These are phyloP conservation scores for Eupithecia dodoneata DNA, from an alignment of 2,888 invertebrate genomes.

Conservation along the genomic window DNA sequence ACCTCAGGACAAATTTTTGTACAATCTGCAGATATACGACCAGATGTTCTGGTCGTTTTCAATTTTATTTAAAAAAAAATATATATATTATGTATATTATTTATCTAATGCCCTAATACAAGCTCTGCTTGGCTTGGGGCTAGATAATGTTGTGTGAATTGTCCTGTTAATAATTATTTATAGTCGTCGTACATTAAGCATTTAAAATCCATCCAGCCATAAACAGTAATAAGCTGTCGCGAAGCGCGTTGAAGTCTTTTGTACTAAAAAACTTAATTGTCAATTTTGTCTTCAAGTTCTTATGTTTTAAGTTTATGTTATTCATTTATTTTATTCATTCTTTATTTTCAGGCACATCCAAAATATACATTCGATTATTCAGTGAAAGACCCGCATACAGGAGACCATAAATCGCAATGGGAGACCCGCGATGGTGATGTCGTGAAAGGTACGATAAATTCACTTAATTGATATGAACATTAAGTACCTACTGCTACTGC, in stretches of 20 bases:
- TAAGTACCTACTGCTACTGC: neutral
- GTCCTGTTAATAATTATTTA: neutral
- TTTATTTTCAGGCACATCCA: constrained; percentile 79
- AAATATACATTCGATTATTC: constrained; percentile 85
- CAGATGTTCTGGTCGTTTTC: too few species aligned
- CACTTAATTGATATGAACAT: neutral
- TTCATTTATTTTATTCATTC: constrained; percentile 3
- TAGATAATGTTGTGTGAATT: neutral
- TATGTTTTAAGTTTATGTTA: neutral
- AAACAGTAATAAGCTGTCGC: neutral
- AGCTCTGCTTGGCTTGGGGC: too few species aligned
- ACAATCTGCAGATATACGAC: too few species aligned
- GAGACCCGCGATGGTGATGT: constrained; percentile 85
- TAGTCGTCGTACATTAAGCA: neutral
- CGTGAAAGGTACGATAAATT: constrained; percentile 75
- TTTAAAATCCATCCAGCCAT: neutral
- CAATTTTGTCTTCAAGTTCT: neutral
- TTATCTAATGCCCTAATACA: too few species aligned
- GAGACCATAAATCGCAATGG: constrained; percentile 85
- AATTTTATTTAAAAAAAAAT: too few species aligned
- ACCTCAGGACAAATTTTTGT: too few species aligned
- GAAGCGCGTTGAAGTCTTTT: constrained; percentile 2
- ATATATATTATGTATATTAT: too few species aligned
- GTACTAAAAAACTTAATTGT: neutral
- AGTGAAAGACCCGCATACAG: constrained; percentile 86